A percentile compares a stretch with the other conserved stretches of the same genome.
Conservation (phyloP, 1,140 invertebrate species). For the Solenopsis fugax region DNA sequence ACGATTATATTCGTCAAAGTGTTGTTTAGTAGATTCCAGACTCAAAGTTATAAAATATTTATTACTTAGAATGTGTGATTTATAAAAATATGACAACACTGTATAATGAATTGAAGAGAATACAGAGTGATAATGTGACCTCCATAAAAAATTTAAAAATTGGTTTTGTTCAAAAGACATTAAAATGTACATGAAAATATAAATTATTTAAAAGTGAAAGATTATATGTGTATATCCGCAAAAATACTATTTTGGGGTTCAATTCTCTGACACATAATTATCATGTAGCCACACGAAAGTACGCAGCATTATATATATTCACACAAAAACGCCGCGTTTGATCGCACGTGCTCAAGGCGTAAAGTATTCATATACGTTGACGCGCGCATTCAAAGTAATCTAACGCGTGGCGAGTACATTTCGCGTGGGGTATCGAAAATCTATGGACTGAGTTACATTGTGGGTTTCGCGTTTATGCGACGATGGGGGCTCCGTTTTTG, state of each 20-base stretch:
- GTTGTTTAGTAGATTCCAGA: too few species aligned
- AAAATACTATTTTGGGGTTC: not conserved
- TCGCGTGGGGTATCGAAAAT: conserved; percentile 65
- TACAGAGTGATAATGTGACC: too few species aligned
- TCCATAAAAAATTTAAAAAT: too few species aligned
- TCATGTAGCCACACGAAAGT: not conserved
- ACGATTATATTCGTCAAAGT: too few species aligned
- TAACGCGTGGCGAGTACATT: conserved; percentile 62
- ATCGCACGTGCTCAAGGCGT: conserved; percentile 8
- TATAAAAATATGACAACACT: too few species aligned
- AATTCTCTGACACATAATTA: not conserved
- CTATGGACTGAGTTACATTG: conserved; percentile 78
- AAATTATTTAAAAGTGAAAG: not conserved
- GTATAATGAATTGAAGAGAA: too few species aligned
- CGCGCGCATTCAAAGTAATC: conserved; percentile 62
- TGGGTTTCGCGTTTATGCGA: conserved; percentile 43
- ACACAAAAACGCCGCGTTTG: not conserved
- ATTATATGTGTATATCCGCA: not conserved
- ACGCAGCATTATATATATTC: not conserved
- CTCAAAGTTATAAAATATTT: too few species aligned
- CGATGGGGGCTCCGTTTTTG: conserved; percentile 79
- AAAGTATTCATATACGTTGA: conserved; percentile 45
- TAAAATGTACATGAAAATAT: not conserved
- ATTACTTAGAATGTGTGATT: too few species aligned
- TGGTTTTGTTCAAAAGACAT: not conserved